Evolutionary conservation across 1,140 invertebrate species (phyloP).

Genomic region (Diploscapter pachys): DNA sequence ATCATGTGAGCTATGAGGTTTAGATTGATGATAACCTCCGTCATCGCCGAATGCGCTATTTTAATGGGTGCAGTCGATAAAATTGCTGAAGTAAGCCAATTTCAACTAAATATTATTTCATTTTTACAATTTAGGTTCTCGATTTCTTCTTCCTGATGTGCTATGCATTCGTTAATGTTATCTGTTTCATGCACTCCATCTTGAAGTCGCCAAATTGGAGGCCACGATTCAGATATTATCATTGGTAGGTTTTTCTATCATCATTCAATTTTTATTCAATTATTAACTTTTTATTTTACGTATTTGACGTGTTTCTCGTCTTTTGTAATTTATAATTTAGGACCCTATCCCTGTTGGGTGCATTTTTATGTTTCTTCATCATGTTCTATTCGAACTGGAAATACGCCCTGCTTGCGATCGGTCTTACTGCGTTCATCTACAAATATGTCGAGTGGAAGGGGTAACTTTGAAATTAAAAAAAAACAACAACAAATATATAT

Average conservation of each 20-base stretch:
- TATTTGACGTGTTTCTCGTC: background rate
- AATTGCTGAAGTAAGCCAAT: conserved; percentile 46
- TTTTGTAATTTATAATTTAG: conserved; percentile 58
- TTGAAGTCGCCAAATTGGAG: conserved; percentile 92
- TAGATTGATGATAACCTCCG: conserved; percentile 66
- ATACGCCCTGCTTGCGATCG: conserved; percentile 90
- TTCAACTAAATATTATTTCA: background rate
- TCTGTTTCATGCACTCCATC: conserved; percentile 92
- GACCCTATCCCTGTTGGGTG: conserved; percentile 83
- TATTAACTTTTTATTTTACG: background rate
- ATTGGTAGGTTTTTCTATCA: conserved; percentile 73
- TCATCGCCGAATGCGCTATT: conserved; percentile 91
- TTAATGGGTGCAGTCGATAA: conserved; percentile 69
- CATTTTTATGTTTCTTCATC: conserved; percentile 88
- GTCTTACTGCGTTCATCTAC: conserved; percentile 91
- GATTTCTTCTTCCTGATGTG: conserved; percentile 93
- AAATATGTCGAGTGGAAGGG: conserved; percentile 99
- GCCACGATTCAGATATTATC: conserved; percentile 94
- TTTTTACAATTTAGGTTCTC: conserved; percentile 21
- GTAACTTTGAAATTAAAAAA: conserved; percentile 65
- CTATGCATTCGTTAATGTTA: conserved; percentile 97
- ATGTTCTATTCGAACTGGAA: conserved; percentile 99
- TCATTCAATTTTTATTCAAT: conserved; percentile 32
- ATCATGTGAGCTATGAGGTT: background rate
- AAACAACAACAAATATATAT: conserved; percentile 12